Evolutionary conservation across 1,140 invertebrate species (phyloP).

Genomic region (Carcinoscorpius rotundicauda): DNA sequence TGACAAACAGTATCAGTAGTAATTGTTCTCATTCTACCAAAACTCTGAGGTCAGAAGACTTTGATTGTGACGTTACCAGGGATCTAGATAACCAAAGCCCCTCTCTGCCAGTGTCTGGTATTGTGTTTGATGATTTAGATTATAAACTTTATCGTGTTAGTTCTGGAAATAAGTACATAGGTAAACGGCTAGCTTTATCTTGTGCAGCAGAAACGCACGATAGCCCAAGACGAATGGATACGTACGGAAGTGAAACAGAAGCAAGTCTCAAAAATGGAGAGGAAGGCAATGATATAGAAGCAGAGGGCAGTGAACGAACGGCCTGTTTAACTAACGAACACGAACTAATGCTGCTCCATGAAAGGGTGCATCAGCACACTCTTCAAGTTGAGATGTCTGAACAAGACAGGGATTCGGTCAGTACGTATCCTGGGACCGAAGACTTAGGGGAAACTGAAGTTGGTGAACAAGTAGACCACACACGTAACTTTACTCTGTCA

Average conservation of each 20-base stretch:
- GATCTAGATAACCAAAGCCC: constrained; percentile 6
- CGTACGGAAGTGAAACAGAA: no score
- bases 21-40: no score
- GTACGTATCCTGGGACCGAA: constrained; percentile 37
- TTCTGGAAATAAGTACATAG: constrained; percentile 60
- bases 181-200: constrained; percentile 52
- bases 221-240: background rate
- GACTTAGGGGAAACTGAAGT: constrained; percentile 54
- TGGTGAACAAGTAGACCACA: constrained; percentile 36
- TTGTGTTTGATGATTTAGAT: constrained; percentile 56
- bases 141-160: constrained; percentile 61
- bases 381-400: constrained; percentile 18
- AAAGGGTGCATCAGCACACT: constrained; percentile 19
- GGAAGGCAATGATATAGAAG: background rate
- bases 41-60: no score
- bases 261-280: background rate
- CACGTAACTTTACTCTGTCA: constrained; percentile 72
- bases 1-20: no score
- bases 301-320: background rate
- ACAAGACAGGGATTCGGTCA: constrained; percentile 35
- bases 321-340: constrained; percentile 17
- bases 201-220: constrained; percentile 13
- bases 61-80: constrained; percentile 12
- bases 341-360: constrained; percentile 18
- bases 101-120: constrained; percentile 26